Percentiles rank a stretch among this genome's conserved stretches.
phyloP scores from a whole-genome alignment of 2,888 invertebrate species.

The Orchesellides sinensis region DNA sequence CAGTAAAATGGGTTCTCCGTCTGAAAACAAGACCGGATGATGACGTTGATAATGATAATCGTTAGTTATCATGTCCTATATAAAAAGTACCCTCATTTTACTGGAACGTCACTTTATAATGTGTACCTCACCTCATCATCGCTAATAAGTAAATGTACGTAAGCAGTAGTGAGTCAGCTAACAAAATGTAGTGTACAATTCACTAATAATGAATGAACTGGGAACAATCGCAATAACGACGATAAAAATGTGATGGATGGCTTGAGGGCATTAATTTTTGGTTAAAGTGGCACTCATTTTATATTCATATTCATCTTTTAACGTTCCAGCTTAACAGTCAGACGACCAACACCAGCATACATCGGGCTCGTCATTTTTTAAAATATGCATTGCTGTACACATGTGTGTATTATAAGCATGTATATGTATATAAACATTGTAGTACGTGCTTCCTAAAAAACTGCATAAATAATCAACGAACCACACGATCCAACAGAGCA shows the following conservation, averaged over 20 bases:
- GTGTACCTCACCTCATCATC: not conserved
- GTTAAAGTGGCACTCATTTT: not conserved
- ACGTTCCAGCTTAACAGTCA: not conserved
- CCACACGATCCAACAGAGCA: not conserved
- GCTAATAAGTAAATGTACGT: not conserved
- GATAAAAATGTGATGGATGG: not conserved
- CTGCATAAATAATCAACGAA: not conserved
- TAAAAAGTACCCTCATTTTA: constrained; percentile 8
- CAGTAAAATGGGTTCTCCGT: not conserved
- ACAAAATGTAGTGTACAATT: not conserved
- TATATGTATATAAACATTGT: no score
- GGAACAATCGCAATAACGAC: not conserved
- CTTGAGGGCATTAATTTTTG: not conserved
- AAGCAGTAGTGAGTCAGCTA: not conserved
- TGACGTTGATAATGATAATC: constrained; percentile 4
- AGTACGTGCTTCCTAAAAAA: no score
- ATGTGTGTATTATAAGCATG: no score
- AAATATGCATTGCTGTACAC: no score
- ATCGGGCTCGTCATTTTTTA: not conserved
- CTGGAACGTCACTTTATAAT: not conserved
- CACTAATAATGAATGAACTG: constrained; percentile 14
- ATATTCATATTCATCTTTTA: not conserved
- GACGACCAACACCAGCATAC: not conserved
- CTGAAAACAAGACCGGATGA: constrained; percentile 10
- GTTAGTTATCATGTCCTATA: not conserved